phyloP scores from a whole-genome alignment of 1,140 invertebrate species.

The Oppia nitens region DNA sequence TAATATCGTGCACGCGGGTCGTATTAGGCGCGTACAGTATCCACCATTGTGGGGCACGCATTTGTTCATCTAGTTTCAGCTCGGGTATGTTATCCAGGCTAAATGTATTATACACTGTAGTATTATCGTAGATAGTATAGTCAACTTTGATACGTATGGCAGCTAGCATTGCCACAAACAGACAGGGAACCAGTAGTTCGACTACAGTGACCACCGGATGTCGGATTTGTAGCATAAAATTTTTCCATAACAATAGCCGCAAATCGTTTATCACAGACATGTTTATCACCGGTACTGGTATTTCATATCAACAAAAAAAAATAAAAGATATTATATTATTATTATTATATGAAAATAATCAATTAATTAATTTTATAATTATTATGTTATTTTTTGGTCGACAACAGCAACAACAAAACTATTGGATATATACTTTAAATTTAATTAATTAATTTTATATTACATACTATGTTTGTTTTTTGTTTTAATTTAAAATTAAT shows the following conservation, averaged over 20 bases:
- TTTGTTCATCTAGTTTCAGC: background rate
- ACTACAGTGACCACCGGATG: conserved; percentile 49
- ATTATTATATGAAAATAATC: no score
- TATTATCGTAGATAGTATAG: background rate
- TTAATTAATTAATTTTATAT: no score
- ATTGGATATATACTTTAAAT: no score
- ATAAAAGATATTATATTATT: no score
- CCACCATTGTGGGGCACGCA: background rate
- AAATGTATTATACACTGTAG: background rate
- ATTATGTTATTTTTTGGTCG: no score
- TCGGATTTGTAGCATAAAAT: conserved; percentile 54
- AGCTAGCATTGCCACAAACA: conserved; percentile 52
- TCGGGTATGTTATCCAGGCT: background rate
- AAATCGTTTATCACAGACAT: conserved; percentile 24
- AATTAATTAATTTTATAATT: no score
- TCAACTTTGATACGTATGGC: conserved; percentile 28
- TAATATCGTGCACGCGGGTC: background rate
- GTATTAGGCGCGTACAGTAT: background rate
- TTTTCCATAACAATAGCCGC: conserved; percentile 62
- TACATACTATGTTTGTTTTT: no score
- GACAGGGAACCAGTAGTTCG: conserved; percentile 46
- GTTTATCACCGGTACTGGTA: no score
- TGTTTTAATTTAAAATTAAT: no score
- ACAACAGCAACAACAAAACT: no score
- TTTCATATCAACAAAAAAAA: no score